Percentiles rank a stretch among this genome's conserved stretches.
phyloP scores from a whole-genome alignment of 2,888 invertebrate species.

The Thyatira batis region DNA sequence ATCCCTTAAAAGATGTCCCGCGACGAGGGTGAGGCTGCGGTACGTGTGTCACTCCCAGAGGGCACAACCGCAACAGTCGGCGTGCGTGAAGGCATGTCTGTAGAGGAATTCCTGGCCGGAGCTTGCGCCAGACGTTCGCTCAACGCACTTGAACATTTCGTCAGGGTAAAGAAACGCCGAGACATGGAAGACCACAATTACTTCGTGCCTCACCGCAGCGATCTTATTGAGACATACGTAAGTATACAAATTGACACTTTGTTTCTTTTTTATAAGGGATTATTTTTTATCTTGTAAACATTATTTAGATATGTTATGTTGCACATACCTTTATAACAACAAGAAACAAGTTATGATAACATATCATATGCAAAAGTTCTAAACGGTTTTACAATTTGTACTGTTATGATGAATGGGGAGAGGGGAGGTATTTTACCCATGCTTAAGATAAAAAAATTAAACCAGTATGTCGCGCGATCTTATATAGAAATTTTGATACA shows the following conservation, averaged over 20 bases:
- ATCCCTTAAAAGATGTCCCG: slow-evolving; percentile 85
- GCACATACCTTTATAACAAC: too few species aligned
- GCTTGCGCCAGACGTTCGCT: slow-evolving; percentile 96
- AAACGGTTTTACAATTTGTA: too few species aligned
- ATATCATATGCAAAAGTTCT: too few species aligned
- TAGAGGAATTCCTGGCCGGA: slow-evolving; percentile 96
- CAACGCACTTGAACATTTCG: slow-evolving; percentile 97
- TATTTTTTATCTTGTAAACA: too few species aligned
- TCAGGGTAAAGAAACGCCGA: slow-evolving; percentile 95
- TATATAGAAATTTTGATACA: not conserved
- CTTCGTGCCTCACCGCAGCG: slow-evolving; percentile 96
- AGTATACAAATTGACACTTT: slow-evolving; percentile 67
- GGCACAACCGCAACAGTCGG: slow-evolving; percentile 91
- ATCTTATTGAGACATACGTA: slow-evolving; percentile 97
- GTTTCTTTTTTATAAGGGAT: too few species aligned
- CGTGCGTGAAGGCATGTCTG: slow-evolving; percentile 95
- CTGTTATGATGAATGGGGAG: too few species aligned
- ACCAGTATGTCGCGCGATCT: too few species aligned
- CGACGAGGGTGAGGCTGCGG: slow-evolving; percentile 93
- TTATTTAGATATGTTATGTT: too few species aligned
- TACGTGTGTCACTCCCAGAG: slow-evolving; percentile 95
- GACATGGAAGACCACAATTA: slow-evolving; percentile 98
- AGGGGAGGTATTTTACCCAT: too few species aligned
- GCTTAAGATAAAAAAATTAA: too few species aligned
- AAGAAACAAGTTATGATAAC: too few species aligned